A percentile compares a stretch with the other conserved stretches of the same genome.
phyloP scores from a whole-genome alignment of 2,888 invertebrate genomes.

The Drosophila kanekoi region DNA sequence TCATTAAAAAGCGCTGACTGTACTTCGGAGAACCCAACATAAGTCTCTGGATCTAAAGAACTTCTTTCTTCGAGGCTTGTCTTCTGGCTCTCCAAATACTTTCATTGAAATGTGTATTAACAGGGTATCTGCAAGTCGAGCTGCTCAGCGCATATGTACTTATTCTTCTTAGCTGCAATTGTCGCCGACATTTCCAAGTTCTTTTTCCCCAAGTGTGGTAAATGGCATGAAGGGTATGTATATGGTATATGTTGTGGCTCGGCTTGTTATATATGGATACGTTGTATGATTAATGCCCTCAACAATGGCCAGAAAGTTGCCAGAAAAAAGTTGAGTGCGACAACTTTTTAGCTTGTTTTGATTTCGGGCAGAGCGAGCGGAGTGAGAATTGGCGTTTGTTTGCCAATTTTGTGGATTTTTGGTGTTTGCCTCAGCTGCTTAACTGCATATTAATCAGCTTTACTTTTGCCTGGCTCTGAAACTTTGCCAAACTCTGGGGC shows the following conservation, averaged over 20 bases:
- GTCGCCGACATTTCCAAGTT: constrained; percentile 28
- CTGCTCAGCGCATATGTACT: neutral
- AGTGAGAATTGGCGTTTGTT: neutral
- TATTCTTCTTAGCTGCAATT: constrained; percentile 33
- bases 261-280: constrained; percentile 43
- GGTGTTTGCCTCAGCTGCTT: constrained; percentile 57
- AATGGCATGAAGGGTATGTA: constrained; percentile 5
- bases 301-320: constrained; percentile 55
- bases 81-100: no score
- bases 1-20: no score
- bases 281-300: constrained; percentile 65
- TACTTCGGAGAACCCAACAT: no score
- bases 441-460: constrained; percentile 78
- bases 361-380: constrained; percentile 17
- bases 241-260: constrained; percentile 20
- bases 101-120: no score
- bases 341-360: constrained; percentile 52
- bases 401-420: constrained; percentile 47
- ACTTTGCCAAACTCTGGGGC: constrained; percentile 46
- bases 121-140: constrained; percentile 6
- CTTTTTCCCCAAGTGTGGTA: constrained; percentile 22
- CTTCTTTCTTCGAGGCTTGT: no score
- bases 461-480: constrained; percentile 31
- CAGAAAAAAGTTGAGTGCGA: constrained; percentile 37
- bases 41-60: no score